Base-by-base conservation (phyloP, 2,888 invertebrate species). In the Oxytorus armatus region DNA sequence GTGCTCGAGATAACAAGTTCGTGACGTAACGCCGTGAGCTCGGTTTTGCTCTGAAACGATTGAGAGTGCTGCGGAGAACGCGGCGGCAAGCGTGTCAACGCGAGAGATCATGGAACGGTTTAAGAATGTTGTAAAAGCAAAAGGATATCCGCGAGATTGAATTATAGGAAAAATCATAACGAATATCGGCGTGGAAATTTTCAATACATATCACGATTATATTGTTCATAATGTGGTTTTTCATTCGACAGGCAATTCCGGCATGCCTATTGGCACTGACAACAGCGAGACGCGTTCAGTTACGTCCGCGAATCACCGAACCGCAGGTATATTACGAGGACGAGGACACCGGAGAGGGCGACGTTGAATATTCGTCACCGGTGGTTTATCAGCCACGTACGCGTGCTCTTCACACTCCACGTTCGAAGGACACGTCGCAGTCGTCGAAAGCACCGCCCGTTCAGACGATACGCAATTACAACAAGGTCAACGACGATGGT, bases 381-480 rank as follows among this genome's bases (percentile, higher is more conserved):
- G 85, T 85, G n/a, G 85, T 87, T 42, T 90, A 90, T 66, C 91
- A 90, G 55, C 91, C 89, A 1, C 87, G 92, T 25, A 90, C 92
- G 0, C 89, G 90, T 14, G 92, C 92, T 1, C 88, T 92, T 63
- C 91, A 92, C 29, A 61, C 77, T 61, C 89, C 92, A 1, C 92
- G 93, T 65, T 92, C 92, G 7, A 95, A 94, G 88, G 95, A 95
- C 83, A 84, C 92, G 0, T 92, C 93, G 21, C 88, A 89, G 10
- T 92, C 93, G 1, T 89, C 93, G 0, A 96, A 95, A 90, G 93
- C 95, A 61, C 96, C 96, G 1, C 96, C 96, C 0, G 96, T 97
- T 0, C 96, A 96, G 92, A 97, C 97, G 14, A 96, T 96, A 85
- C 93, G 96, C 78, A 96, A 97, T 89, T 97, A 96, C 92, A 96